Conservation (phyloP, 2,888 invertebrate species). For the Tetranychus piercei region DNA sequence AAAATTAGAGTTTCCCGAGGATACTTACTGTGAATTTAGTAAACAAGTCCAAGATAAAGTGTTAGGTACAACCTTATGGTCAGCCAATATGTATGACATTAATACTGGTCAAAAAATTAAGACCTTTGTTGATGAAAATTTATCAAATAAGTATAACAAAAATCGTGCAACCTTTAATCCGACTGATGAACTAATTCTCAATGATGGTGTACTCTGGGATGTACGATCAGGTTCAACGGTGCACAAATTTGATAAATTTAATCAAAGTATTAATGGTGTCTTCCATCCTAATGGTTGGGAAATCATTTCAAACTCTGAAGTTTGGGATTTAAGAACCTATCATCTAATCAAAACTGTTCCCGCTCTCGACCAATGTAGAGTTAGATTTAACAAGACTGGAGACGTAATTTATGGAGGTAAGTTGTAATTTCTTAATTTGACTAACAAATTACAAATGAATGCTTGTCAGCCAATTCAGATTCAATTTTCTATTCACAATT, state of each 20-base stretch:
- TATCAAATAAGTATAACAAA: slow-evolving; percentile 77
- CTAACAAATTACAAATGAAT: no score
- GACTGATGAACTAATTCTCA: slow-evolving; percentile 77
- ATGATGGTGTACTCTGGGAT: slow-evolving; percentile 90
- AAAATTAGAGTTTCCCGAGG: slow-evolving; percentile 48
- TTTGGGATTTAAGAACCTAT: slow-evolving; percentile 87
- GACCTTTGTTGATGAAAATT: slow-evolving; percentile 51
- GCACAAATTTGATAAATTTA: slow-evolving; percentile 92
- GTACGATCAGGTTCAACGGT: slow-evolving; percentile 62
- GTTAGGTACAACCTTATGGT: slow-evolving; percentile 67
- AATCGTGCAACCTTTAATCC: slow-evolving; percentile 87
- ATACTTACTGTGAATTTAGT: slow-evolving; percentile 79
- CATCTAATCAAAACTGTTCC: slow-evolving; percentile 83
- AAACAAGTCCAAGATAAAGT: slow-evolving; percentile 60
- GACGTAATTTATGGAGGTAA: slow-evolving; percentile 61
- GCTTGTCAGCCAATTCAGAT: not conserved
- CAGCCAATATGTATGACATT: slow-evolving; percentile 60
- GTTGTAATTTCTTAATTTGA: not conserved
- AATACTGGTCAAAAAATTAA: slow-evolving; percentile 53
- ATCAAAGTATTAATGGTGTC: slow-evolving; percentile 78
- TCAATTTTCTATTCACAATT: not conserved
- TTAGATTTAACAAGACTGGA: slow-evolving; percentile 68
- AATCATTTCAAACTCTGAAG: slow-evolving; percentile 91
- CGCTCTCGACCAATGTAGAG: slow-evolving; percentile 58
- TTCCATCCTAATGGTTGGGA: slow-evolving; percentile 91